These are phyloP conservation scores for Sapayoa aenigma DNA, from an alignment of 2,113 vertebrate genomes.

Conservation along the genomic window DNA sequence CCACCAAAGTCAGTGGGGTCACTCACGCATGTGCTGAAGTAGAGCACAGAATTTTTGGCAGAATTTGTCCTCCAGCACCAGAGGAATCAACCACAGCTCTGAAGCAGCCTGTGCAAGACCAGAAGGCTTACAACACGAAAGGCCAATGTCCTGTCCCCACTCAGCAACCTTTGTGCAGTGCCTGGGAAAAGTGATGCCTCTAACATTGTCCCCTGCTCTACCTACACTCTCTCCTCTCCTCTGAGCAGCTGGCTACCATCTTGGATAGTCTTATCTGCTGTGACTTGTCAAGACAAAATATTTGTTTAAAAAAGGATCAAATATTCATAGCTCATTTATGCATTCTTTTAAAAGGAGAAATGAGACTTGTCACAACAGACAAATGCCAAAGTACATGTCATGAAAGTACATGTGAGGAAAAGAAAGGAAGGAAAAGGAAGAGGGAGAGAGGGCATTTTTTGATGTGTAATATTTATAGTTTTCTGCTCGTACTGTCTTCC, in stretches of 20 bases:
- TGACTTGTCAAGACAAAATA: constrained; percentile 56
- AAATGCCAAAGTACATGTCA: constrained; percentile 5
- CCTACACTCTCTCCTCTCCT: not conserved
- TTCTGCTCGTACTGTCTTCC: not conserved
- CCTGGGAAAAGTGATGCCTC: not conserved
- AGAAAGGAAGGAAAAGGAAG: not conserved
- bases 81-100: not conserved
- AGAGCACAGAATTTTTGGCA: rapidly evolving
- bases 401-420: not conserved
- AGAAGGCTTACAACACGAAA: not conserved
- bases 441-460: not conserved
- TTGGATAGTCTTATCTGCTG: constrained; percentile 48
- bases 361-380: constrained; percentile 37
- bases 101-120: not conserved
- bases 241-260: constrained; percentile 57
- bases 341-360: constrained; percentile 58
- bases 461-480: not conserved
- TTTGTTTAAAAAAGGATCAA: constrained; percentile 66
- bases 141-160: rapidly evolving
- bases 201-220: not conserved
- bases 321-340: constrained; percentile 60
- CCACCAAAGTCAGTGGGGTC: rapidly evolving
- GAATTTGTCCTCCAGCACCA: not conserved
- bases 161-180: not conserved
- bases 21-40: rapidly evolving